Conservation (phyloP, 1,140 invertebrate genomes). For the Cyrtorhinus lividipennis region DNA sequence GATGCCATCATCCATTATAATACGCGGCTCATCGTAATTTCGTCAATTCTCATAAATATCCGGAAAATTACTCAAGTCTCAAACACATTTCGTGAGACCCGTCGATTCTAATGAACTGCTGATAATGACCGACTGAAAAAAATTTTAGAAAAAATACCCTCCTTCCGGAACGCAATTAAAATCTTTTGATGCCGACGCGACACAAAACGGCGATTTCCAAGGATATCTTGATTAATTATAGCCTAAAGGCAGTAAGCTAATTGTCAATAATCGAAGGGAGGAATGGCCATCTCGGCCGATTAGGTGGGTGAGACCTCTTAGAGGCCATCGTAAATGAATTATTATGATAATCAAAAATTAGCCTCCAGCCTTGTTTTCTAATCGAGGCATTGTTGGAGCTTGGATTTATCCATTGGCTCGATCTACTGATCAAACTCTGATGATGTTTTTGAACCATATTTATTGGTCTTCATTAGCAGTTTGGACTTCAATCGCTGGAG, state of each 20-base stretch:
- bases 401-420: not conserved
- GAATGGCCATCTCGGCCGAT: not conserved
- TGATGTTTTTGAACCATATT: not conserved
- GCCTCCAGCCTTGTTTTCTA: slow-evolving; percentile 1
- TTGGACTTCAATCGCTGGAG: not conserved
- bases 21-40: too few species aligned
- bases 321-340: not conserved
- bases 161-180: not conserved
- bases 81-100: too few species aligned
- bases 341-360: slow-evolving; percentile 7
- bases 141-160: too few species aligned
- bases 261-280: slow-evolving; percentile 2
- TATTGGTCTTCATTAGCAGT: slow-evolving; percentile 1
- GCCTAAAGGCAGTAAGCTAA: not conserved
- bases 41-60: too few species aligned
- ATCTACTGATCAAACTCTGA: not conserved
- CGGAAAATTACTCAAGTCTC: too few species aligned
- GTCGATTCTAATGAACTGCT: too few species aligned
- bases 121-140: too few species aligned
- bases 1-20: too few species aligned
- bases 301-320: not conserved
- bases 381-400: not conserved
- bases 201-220: not conserved
- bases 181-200: not conserved
- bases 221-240: not conserved